Base-by-base conservation (phyloP, 2,113 vertebrate genomes). In the Leptobrachium leishanense region DNA sequence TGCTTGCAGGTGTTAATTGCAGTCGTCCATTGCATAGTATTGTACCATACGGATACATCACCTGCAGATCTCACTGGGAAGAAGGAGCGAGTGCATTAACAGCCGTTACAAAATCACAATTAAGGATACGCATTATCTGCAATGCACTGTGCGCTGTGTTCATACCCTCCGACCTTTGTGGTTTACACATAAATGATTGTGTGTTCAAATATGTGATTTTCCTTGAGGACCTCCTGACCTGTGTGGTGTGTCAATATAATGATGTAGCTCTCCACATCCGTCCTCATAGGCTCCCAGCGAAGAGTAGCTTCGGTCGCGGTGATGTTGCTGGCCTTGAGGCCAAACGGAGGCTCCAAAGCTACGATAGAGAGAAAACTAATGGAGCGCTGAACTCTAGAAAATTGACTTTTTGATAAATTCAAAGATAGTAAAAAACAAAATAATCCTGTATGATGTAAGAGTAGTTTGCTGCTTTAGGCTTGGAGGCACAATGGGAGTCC, bases 321-420 rank as follows among this genome's bases (percentile, higher is more conserved):
- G 85, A 99, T 85, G 72, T 98, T 96, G 68, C 94, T 92, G 40
- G 94, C 95, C 0, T 85, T 93, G 88, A 99, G 89, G 75, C 91
- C 94, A 68, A 91, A 77, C 0, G 96, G 97, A 77, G 93, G 93
- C 86, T 98, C 98, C 96, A 99, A 95, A 1, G 96, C 98, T 99
- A 82, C 44, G 81, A 70, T 10, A 6, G 76, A 62, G 83, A 63
- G 0, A 67, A 69, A 65, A 71, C 9, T 71, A 59, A 82, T 63
- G 72, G 5, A 42, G 42, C 65, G n/a, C 9, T 63, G 68, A 72
- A 1, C 1, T 65, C 6, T 40, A 40, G 72, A 50, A 8, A 3
- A 59, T 54, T n/a, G 62, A 71, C 20, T 31, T 15, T 12, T 11
- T 8, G 6, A 41, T 54, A 50, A n/a, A 10, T 54, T 13, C 71